Conservation (phyloP, 2,888 invertebrate genomes). For the Dilophus febrilis region DNA sequence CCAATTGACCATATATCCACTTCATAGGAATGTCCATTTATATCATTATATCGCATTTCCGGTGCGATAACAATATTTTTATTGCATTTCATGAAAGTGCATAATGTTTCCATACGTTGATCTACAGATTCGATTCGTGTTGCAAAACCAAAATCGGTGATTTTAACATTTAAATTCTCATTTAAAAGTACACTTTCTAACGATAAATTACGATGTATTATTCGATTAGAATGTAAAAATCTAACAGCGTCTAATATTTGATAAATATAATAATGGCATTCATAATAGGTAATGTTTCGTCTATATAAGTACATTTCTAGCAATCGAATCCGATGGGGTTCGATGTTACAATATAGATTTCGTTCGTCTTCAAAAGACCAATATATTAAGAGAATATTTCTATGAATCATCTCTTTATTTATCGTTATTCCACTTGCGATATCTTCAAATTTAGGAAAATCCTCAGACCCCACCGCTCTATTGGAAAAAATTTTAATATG, state of each 20-base stretch:
- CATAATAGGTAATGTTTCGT: constrained; percentile 90
- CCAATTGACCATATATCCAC: constrained; percentile 99
- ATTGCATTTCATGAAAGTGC: constrained; percentile 99
- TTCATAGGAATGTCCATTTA: constrained; percentile 94
- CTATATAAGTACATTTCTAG: constrained; percentile 97
- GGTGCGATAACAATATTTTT: no score
- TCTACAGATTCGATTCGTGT: constrained; percentile 82
- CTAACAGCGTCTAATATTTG: constrained; percentile 85
- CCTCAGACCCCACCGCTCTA: constrained; percentile 74
- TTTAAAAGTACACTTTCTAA: constrained; percentile 95
- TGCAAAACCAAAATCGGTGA: constrained; percentile 97
- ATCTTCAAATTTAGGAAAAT: constrained; percentile 95
- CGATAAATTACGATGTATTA: constrained; percentile 96
- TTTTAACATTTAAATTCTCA: constrained; percentile 82
- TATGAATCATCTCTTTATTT: constrained; percentile 73
- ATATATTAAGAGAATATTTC: constrained; percentile 85
- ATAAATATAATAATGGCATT: constrained; percentile 89
- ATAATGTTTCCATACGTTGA: constrained; percentile 78
- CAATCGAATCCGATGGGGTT: constrained; percentile 74
- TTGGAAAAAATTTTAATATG: constrained; percentile 98
- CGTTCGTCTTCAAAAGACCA: constrained; percentile 86
- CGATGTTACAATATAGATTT: constrained; percentile 89
- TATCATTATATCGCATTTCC: constrained; percentile 91
- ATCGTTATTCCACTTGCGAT: constrained; percentile 92
- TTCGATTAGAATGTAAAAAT: constrained; percentile 79